Conservation (phyloP, 1,140 invertebrate genomes). For the Patella vulgata region DNA sequence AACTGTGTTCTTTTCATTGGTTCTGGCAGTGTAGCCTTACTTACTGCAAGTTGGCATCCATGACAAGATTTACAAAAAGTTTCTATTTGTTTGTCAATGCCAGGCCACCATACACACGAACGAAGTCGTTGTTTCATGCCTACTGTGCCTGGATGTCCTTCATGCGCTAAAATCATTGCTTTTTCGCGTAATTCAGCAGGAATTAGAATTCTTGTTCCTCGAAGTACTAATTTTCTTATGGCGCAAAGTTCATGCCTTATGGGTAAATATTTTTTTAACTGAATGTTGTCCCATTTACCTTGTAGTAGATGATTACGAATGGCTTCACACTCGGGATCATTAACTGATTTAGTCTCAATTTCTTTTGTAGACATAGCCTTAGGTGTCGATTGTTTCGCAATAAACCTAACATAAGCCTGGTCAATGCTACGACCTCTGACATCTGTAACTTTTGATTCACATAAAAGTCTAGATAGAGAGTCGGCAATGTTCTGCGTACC, state of each 20-base stretch:
- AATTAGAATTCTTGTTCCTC: slow-evolving; percentile 27
- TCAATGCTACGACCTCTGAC: too few relatives aligned
- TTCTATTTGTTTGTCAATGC: slow-evolving; percentile 33
- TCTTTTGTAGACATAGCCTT: slow-evolving; percentile 19
- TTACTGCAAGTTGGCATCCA: slow-evolving; percentile 31
- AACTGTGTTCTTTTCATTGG: slow-evolving; percentile 19
- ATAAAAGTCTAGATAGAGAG: slow-evolving; percentile 10
- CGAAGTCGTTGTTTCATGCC: slow-evolving; percentile 25
- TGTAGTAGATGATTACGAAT: slow-evolving; percentile 10
- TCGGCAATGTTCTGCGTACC: slow-evolving; percentile 15
- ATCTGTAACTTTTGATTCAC: neutral
- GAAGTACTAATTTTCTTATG: slow-evolving; percentile 31
- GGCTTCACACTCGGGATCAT: slow-evolving; percentile 14
- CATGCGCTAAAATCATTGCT: slow-evolving; percentile 26
- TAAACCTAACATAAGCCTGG: slow-evolving; percentile 13
- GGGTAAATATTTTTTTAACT: slow-evolving; percentile 16
- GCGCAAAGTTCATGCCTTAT: slow-evolving; percentile 27
- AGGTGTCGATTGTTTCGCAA: slow-evolving; percentile 7
- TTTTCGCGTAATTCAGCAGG: slow-evolving; percentile 13
- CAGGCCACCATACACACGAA: slow-evolving; percentile 38
- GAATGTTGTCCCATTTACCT: neutral
- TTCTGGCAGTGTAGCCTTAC: slow-evolving; percentile 1
- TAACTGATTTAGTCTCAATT: slow-evolving; percentile 14
- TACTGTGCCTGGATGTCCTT: slow-evolving; percentile 32
- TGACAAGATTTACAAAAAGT: slow-evolving; percentile 19